These are phyloP conservation scores for Peromyscus polionotus DNA, from an alignment of 2,113 vertebrate species.

Conservation along the genomic window DNA sequence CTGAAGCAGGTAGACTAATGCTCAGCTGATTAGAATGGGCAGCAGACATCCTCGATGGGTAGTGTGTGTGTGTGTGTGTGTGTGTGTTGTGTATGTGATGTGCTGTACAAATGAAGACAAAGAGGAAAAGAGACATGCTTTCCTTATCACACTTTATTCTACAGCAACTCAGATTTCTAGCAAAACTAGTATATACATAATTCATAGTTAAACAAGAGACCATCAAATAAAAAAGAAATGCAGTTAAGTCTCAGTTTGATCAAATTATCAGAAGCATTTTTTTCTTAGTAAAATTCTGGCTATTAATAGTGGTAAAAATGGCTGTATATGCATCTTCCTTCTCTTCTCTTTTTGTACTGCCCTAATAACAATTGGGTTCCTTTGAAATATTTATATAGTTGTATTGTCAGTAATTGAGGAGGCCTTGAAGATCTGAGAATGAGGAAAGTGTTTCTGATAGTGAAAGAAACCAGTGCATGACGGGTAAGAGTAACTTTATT, in stretches of 20 bases:
- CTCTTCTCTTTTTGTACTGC: neutral
- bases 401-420: neutral
- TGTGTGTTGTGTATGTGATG: neutral
- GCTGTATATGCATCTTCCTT: neutral
- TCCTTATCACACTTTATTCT: neutral
- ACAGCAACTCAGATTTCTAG: conserved; percentile 7
- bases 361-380: neutral
- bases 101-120: neutral
- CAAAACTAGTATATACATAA: neutral
- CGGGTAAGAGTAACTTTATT: neutral
- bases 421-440: neutral
- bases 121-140: neutral
- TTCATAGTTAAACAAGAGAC: neutral
- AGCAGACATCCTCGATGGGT: neutral
- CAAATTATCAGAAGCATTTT: neutral
- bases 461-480: neutral
- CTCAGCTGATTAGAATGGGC: neutral
- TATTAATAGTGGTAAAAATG: neutral
- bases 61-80: neutral
- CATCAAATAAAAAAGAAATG: neutral
- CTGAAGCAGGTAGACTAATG: neutral
- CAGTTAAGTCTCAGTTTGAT: neutral
- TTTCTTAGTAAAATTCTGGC: neutral
- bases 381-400: neutral
- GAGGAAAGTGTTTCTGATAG: conserved; percentile 17